Evolutionary conservation across 2,888 invertebrate species (phyloP).

Genomic region (Abscondita cerata): DNA sequence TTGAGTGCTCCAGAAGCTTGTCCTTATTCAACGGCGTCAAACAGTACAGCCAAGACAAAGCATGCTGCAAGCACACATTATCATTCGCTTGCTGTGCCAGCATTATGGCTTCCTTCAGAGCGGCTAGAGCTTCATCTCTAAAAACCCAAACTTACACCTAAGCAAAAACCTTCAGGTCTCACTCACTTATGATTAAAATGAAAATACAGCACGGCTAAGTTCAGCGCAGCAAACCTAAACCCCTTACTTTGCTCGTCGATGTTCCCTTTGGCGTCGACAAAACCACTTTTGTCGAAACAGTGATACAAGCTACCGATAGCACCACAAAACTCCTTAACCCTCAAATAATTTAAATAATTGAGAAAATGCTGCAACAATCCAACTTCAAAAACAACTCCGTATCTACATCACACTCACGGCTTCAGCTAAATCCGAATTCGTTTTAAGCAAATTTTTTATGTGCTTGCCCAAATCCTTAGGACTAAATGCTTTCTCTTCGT

Average conservation of each 20-base stretch:
- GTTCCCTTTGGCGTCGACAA: constrained; percentile 59
- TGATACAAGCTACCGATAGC: constrained; percentile 81
- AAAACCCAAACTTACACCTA: constrained; percentile 4
- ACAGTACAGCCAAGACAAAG: constrained; percentile 81
- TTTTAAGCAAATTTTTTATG: constrained; percentile 74
- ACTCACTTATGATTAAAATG: constrained; percentile 81
- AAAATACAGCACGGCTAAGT: constrained; percentile 86
- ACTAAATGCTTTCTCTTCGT: constrained; percentile 79
- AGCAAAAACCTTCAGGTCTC: too few species aligned
- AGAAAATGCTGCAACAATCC: constrained; percentile 76
- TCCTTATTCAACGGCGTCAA: constrained; percentile 64
- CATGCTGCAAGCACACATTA: constrained; percentile 83
- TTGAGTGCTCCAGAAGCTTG: constrained; percentile 70
- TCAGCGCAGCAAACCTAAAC: constrained; percentile 89
- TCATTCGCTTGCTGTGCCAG: constrained; percentile 89
- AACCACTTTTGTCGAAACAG: constrained; percentile 75
- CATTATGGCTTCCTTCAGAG: constrained; percentile 86
- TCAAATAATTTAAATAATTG: constrained; percentile 86
- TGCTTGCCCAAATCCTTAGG: constrained; percentile 79
- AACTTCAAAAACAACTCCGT: background rate
- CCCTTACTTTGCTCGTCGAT: constrained; percentile 67
- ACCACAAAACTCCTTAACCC: constrained; percentile 87
- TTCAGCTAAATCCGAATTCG: constrained; percentile 82
- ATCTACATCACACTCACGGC: constrained; percentile 67
- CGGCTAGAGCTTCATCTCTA: constrained; percentile 78